Percentiles rank a stretch among this genome's conserved stretches.
phyloP scores from a whole-genome alignment of 2,797 vertebrate species.

The Anguilla marmorata region DNA sequence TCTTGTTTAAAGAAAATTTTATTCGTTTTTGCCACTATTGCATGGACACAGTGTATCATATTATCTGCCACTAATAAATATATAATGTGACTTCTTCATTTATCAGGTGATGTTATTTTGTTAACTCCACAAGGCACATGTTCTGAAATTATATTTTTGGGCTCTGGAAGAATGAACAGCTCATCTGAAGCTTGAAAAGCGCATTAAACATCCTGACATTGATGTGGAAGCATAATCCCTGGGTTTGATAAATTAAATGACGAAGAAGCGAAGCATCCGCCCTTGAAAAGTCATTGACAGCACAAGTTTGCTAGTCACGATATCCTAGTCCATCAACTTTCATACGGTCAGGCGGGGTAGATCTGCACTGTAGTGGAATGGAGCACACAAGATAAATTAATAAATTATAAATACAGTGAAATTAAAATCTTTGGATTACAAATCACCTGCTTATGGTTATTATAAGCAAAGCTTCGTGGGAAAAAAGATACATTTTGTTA shows the following conservation, averaged over 20 bases:
- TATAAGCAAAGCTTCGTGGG: not conserved
- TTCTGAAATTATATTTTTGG: not conserved
- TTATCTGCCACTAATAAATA: not conserved
- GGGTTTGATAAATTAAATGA: slow-evolving; percentile 7
- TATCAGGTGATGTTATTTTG: not conserved
- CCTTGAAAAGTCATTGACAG: not conserved
- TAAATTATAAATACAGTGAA: not conserved
- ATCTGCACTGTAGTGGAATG: not conserved
- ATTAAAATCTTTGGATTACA: not conserved
- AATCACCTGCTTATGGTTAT: not conserved
- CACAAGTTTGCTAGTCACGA: not conserved
- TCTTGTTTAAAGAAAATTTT: not conserved
- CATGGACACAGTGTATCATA: not conserved
- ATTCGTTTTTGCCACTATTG: not conserved
- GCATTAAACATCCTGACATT: slow-evolving; percentile 18
- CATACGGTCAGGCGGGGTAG: not conserved
- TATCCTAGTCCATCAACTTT: not conserved
- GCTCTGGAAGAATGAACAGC: not conserved
- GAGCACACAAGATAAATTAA: not conserved
- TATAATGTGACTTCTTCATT: not conserved
- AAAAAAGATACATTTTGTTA: not conserved
- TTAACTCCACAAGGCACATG: not conserved
- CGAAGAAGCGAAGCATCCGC: not conserved
- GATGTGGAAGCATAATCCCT: not conserved
- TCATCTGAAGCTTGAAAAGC: not conserved